phyloP scores from a whole-genome alignment of 2,113 vertebrate species.

The Plecotus auritus region DNA sequence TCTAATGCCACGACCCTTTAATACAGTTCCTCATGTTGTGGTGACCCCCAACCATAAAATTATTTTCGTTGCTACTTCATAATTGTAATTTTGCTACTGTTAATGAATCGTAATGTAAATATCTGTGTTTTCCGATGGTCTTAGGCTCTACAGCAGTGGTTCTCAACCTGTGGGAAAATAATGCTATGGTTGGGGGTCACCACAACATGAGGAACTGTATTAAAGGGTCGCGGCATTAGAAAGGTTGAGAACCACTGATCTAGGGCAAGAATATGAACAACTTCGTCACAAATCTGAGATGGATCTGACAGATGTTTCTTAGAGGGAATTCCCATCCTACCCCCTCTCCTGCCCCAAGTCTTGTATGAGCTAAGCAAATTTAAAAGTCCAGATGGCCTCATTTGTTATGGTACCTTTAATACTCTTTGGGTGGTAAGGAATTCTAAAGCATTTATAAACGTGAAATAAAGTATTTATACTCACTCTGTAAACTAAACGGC shows the following conservation, averaged over 20 bases:
- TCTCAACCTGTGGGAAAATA: too few species aligned
- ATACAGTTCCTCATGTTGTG: too few species aligned
- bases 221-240: too few species aligned
- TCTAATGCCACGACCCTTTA: too few species aligned
- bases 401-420: constrained; percentile 40
- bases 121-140: too few species aligned
- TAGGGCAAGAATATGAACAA: neutral
- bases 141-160: too few species aligned
- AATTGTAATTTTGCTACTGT: too few species aligned
- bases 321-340: neutral
- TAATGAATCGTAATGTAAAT: too few species aligned
- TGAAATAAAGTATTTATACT: constrained; percentile 19
- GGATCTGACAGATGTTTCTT: neutral
- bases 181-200: too few species aligned
- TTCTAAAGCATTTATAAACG: neutral
- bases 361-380: neutral
- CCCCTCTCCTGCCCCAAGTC: neutral
- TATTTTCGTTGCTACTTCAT: too few species aligned
- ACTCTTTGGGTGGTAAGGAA: constrained; percentile 35
- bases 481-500: neutral
- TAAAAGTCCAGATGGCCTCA: constrained; percentile 30
- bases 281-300: neutral
- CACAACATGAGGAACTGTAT: too few species aligned
- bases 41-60: too few species aligned
- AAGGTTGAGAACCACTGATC: neutral